Evolutionary conservation across 2,113 vertebrate genomes (phyloP).

Genomic region (Monopterus albus): DNA sequence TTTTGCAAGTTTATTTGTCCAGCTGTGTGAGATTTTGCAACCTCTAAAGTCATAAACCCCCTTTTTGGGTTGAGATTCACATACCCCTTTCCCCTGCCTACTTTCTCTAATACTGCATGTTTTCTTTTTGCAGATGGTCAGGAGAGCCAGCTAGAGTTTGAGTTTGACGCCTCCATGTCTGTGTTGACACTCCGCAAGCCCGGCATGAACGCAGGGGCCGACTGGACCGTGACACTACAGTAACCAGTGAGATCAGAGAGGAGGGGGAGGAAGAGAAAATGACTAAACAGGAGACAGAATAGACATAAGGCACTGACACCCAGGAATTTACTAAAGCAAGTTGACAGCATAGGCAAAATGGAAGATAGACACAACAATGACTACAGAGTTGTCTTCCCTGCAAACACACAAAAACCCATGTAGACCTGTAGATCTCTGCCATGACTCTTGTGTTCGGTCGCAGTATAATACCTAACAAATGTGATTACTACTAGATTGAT

Average conservation of each 20-base stretch:
- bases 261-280: not conserved
- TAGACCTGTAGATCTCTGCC: constrained; percentile 40
- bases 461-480: constrained; percentile 32
- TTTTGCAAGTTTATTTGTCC: no score
- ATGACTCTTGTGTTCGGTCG: constrained; percentile 51
- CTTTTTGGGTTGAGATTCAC: no score
- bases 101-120: not conserved
- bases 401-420: constrained; percentile 15
- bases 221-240: constrained; percentile 87
- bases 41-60: no score
- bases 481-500: constrained; percentile 44
- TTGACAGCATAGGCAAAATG: constrained; percentile 19
- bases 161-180: constrained; percentile 84
- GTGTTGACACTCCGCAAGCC: constrained; percentile 89
- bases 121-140: constrained; percentile 74
- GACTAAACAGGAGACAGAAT: constrained; percentile 21
- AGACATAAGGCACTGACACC: constrained; percentile 18
- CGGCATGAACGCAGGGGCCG: constrained; percentile 82
- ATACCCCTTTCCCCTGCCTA: no score
- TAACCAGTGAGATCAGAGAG: constrained; percentile 66
- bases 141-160: constrained; percentile 84
- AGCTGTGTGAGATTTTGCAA: no score
- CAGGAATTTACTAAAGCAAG: constrained; percentile 36
- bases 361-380: constrained; percentile 1
- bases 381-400: no score